Conservation (phyloP, 30 jellyfish, hydroid and myxozoan genomes). For the Turritopsis rubra region DNA sequence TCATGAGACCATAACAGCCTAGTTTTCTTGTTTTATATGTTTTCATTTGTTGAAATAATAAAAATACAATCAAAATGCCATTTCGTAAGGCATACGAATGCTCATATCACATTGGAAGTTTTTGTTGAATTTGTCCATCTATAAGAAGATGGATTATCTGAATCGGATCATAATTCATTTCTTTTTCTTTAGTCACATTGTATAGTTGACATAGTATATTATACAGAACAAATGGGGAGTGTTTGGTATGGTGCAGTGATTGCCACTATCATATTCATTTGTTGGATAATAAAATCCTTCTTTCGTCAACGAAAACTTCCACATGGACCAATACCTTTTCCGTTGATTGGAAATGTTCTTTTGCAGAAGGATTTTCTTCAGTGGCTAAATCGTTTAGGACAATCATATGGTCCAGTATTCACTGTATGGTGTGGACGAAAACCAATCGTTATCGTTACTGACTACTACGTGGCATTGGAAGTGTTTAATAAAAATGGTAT, state of each 20-base stretch:
- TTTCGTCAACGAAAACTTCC: constrained; percentile 24
- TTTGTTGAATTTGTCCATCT: no score
- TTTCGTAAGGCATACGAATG: no score
- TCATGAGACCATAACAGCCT: no score
- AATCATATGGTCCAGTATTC: constrained; percentile 9
- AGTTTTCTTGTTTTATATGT: no score
- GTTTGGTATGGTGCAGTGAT: constrained; percentile 1
- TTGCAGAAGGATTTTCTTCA: background rate
- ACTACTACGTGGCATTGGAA: background rate
- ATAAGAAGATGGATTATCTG: no score
- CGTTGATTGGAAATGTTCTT: constrained; percentile 13
- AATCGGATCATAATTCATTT: no score
- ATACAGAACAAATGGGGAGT: background rate
- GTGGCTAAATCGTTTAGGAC: background rate
- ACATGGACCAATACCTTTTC: constrained; percentile 18
- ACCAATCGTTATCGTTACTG: constrained; percentile 17
- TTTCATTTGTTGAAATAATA: no score
- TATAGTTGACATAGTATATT: no score
- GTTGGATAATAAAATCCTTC: constrained; percentile 2
- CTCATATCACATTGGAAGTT: no score
- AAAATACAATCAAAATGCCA: no score
- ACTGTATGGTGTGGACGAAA: constrained; percentile 14
- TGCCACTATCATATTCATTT: constrained; percentile 4
- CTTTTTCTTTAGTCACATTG: no score
- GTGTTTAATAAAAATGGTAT: constrained; percentile 12